A percentile compares a stretch with the other conserved stretches of the same genome.
phyloP scores from a whole-genome alignment of 2,888 invertebrate genomes.

The Odontothrips loti region DNA sequence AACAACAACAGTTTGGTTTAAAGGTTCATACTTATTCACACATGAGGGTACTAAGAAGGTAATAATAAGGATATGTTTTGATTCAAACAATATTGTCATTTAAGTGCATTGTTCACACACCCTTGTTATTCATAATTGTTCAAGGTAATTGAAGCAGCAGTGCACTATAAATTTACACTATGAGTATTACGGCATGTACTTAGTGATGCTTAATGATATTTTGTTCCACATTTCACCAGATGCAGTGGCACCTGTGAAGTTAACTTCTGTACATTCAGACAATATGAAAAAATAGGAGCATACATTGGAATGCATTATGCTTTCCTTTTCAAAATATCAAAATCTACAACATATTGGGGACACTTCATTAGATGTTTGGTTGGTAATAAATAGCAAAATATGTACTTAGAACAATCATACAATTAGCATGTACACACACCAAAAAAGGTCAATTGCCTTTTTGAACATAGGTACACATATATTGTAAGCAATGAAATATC shows the following conservation, averaged over 20 bases:
- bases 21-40: conserved; percentile 3
- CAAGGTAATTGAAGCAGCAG: conserved; percentile 16
- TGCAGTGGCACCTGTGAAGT: not conserved
- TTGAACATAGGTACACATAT: not conserved
- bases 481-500: not conserved
- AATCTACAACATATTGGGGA: not conserved
- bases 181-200: conserved; percentile 10
- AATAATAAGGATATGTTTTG: conserved; percentile 29
- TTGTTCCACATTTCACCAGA: not conserved
- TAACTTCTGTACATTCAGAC: not conserved
- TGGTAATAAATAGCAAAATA: conserved; percentile 30
- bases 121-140: conserved; percentile 4
- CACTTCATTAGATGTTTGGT: conserved; percentile 1
- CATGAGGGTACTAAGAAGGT: not conserved
- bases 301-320: conserved; percentile 18
- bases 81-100: conserved; percentile 26
- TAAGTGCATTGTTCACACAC: conserved; percentile 19
- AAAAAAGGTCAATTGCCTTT: not conserved
- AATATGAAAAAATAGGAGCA: conserved; percentile 16
- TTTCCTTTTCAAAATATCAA: not conserved
- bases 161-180: not conserved
- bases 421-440: not conserved
- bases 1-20: not conserved
- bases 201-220: conserved; percentile 13
- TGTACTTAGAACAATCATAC: conserved; percentile 24